Percentiles rank a stretch among this genome's conserved stretches.
Evolutionary conservation across 2,888 invertebrate species (phyloP).

Genomic region (Tipula vernalis): DNA sequence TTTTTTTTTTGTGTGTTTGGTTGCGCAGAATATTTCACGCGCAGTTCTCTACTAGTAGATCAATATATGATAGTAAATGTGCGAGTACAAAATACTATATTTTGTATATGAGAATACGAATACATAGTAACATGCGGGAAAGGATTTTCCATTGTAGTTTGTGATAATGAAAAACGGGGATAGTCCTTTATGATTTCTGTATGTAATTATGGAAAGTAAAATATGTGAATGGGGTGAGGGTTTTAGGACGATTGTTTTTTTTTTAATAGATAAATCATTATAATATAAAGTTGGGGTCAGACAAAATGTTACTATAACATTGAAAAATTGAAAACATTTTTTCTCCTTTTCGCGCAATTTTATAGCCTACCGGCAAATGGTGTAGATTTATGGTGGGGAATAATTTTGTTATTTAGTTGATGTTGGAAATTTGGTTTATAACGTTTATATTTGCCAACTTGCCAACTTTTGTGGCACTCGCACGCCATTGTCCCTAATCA

Average conservation of each 20-base stretch:
- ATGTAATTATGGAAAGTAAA: background rate
- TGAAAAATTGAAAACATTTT: background rate
- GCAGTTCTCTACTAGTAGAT: background rate
- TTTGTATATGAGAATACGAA: background rate
- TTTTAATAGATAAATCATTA: background rate
- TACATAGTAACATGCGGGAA: background rate
- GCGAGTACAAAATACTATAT: background rate
- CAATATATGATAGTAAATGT: background rate
- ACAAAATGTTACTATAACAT: background rate
- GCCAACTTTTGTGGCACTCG: background rate
- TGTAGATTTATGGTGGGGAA: background rate
- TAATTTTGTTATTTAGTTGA: background rate
- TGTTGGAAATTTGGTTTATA: background rate
- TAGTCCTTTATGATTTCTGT: background rate
- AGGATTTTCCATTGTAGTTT: background rate
- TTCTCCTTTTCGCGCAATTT: background rate
- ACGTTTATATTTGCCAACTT: background rate
- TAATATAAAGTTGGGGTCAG: background rate
- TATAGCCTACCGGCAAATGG: background rate
- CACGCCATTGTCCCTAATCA: background rate
- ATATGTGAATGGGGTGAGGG: background rate
- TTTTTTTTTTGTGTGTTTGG: background rate
- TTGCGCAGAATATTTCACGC: background rate
- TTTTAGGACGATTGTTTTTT: background rate
- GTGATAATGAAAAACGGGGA: background rate